These are phyloP conservation scores for Limosa lapponica DNA, from an alignment of 2,797 vertebrate species.

Conservation along the genomic window DNA sequence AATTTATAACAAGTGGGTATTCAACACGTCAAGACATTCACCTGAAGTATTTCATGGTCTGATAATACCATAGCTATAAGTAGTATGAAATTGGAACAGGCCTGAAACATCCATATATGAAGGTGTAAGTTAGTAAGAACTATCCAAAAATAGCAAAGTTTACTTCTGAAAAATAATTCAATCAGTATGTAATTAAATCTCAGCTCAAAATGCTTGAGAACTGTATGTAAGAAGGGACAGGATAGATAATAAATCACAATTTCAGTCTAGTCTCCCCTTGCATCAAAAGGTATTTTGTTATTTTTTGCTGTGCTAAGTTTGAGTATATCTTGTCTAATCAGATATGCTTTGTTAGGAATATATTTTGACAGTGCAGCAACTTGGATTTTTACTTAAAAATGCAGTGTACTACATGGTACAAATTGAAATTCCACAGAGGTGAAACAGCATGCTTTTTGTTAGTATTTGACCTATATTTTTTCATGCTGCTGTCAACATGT, in stretches of 20 bases:
- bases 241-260: background rate
- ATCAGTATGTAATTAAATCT: background rate
- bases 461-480: background rate
- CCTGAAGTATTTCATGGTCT: background rate
- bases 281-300: background rate
- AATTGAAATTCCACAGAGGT: slow-evolving; percentile 26
- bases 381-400: slow-evolving; percentile 22
- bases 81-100: background rate
- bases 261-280: background rate
- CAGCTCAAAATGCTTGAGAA: background rate
- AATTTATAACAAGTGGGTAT: background rate
- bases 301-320: background rate
- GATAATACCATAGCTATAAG: background rate
- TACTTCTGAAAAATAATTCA: background rate
- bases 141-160: background rate
- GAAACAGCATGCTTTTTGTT: background rate
- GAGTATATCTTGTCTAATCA: background rate
- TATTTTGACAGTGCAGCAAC: background rate
- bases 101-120: background rate
- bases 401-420: background rate
- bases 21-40: background rate
- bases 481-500: background rate
- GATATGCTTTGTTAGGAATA: background rate
- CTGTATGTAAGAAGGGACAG: background rate
- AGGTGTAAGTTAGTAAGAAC: background rate